A percentile compares a stretch with the other conserved stretches of the same genome.
These are phyloP conservation scores for Epiblema foenella DNA, from an alignment of 2,888 invertebrate genomes.

Conservation along the genomic window DNA sequence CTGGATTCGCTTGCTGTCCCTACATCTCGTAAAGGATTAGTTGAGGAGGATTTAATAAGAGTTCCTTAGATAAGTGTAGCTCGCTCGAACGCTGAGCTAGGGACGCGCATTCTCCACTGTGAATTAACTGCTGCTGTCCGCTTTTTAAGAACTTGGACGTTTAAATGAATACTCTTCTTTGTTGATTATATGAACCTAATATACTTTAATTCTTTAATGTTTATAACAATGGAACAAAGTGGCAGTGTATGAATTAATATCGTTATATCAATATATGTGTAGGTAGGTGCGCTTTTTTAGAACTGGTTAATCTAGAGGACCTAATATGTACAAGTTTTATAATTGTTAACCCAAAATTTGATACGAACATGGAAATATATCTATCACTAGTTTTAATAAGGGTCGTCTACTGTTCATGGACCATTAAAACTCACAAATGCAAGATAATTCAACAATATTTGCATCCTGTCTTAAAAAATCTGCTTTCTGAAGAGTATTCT, in stretches of 20 bases:
- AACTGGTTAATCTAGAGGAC: no score
- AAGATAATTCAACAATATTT: background rate
- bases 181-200: background rate
- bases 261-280: background rate
- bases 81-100: constrained; percentile 48
- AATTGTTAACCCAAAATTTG: no score
- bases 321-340: no score
- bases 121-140: constrained; percentile 53
- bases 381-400: no score
- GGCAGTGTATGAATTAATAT: background rate
- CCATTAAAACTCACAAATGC: background rate
- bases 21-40: constrained; percentile 76
- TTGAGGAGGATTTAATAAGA: constrained; percentile 83
- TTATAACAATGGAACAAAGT: background rate
- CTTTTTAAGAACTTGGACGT: constrained; percentile 27
- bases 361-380: no score
- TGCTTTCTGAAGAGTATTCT: background rate
- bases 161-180: background rate
- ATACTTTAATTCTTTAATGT: background rate
- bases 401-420: no score
- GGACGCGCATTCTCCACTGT: background rate
- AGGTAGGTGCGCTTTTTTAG: no score
- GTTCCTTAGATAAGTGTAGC: constrained; percentile 79
- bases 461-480: background rate
- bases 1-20: constrained; percentile 56